A percentile compares a stretch with the other conserved stretches of the same genome.
These are phyloP conservation scores for Coregonus ussuriensis DNA, from an alignment of 2,797 vertebrate genomes.

Conservation along the genomic window DNA sequence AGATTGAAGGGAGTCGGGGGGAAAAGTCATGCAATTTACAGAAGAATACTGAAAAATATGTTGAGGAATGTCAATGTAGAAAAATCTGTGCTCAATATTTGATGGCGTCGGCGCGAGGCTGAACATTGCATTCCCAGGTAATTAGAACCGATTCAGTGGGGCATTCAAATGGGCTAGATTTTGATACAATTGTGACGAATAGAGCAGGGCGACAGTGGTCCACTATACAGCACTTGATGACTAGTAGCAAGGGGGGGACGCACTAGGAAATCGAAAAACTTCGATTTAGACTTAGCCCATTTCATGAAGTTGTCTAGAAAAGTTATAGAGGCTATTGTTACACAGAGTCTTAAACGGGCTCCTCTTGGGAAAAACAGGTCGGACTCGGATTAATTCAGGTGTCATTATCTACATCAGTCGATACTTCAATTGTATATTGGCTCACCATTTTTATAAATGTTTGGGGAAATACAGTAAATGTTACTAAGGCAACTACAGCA, in stretches of 20 bases:
- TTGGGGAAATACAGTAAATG: neutral
- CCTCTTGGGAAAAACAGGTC: neutral
- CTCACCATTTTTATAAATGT: neutral
- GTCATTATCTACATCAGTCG: neutral
- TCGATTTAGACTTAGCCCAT: neutral
- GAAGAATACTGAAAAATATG: neutral
- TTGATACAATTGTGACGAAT: neutral
- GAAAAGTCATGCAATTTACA: neutral
- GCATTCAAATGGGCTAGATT: neutral
- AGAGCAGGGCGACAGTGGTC: neutral
- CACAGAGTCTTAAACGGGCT: neutral
- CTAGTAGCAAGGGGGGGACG: neutral
- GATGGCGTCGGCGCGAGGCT: neutral
- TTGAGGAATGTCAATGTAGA: neutral
- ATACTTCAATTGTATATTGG: neutral
- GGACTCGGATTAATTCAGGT: neutral
- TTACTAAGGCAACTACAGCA: neutral
- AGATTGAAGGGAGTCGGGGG: conserved; percentile 1
- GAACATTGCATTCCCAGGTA: neutral
- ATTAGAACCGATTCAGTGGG: neutral
- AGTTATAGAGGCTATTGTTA: neutral
- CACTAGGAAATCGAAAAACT: neutral
- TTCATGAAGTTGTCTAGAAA: neutral
- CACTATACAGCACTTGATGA: neutral
- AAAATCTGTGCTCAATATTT: neutral